Conservation (phyloP, 2,113 vertebrate species). For the Burhinus oedicnemus region DNA sequence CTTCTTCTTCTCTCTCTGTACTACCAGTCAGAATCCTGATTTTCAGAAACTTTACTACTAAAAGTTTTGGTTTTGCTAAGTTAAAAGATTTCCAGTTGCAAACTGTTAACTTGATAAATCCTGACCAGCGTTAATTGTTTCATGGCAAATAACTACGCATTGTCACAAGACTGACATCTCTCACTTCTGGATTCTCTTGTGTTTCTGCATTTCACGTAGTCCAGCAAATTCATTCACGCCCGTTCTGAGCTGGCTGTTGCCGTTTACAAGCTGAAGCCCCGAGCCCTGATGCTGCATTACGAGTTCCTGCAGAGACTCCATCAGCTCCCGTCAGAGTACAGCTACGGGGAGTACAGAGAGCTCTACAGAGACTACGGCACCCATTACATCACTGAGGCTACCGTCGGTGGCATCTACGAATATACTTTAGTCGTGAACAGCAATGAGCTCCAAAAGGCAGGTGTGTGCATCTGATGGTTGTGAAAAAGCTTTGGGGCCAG, state of each 20-base stretch:
- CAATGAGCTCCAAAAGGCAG: slow-evolving; percentile 70
- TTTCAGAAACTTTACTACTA: background rate
- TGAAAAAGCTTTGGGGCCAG: background rate
- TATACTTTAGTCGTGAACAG: slow-evolving; percentile 84
- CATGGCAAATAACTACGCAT: fast-evolving
- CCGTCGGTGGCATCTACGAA: slow-evolving; percentile 85
- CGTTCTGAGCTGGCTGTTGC: slow-evolving; percentile 83
- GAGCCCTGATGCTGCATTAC: slow-evolving; percentile 84
- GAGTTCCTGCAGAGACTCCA: slow-evolving; percentile 85
- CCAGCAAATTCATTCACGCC: slow-evolving; percentile 80
- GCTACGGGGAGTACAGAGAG: slow-evolving; percentile 89
- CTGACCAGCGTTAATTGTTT: fast-evolving
- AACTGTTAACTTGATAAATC: background rate
- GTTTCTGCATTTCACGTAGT: slow-evolving; percentile 68
- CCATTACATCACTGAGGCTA: slow-evolving; percentile 88
- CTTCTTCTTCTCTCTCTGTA: background rate
- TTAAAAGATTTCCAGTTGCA: background rate
- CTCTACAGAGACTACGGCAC: slow-evolving; percentile 89
- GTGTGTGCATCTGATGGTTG: slow-evolving; percentile 5
- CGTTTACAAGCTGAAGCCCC: slow-evolving; percentile 82
- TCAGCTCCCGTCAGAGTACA: slow-evolving; percentile 82
- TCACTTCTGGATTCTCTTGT: background rate
- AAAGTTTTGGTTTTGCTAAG: background rate
- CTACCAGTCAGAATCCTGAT: background rate
- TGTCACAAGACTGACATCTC: background rate